Evolutionary conservation across 2,888 invertebrate genomes (phyloP), one percentile per base, ranked within the genome.

Genomic region (Dolomedes plantarius): DNA sequence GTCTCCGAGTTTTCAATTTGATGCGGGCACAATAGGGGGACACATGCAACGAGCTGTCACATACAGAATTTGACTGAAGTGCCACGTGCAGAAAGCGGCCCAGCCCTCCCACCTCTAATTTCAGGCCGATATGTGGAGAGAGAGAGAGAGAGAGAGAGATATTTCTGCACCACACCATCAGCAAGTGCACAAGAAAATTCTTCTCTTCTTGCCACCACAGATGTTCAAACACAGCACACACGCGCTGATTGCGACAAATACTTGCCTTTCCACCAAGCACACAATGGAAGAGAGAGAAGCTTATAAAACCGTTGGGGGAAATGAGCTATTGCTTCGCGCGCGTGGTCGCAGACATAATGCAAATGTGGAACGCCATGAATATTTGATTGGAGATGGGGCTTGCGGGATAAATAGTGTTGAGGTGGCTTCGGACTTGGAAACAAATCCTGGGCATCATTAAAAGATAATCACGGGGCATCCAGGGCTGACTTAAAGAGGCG

Each of bases 21-120:
- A 83, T 76, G 76, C 69, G 31, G 36, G 62, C 69, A 83, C 82
- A 83, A 83, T 83, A 62, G 82, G 71, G 62, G 39, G 41, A 76
- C 82, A 75, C 64, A 69, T 69, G 81, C 74, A 31, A 27, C 13
- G 31, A 29, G 27, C 82, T 76, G 82, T 83, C 82, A 83, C 76
- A 72, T 67, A 46, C 82, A 83, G 76, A 83, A 46, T 68, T 71
- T 76, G 80, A 80, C 67, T 64, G 73, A 74, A 72, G 46, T 72
- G 79, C 79, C 80, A 80, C 80, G 80, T 74, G 80, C 72, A 79
- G 65, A n/a, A n/a, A 5, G 5, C 23, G 23, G 32, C 16, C 67
- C 19, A 5, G 13, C 50, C 67, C 73, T 67, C 50, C 56, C 39
- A 28, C 77, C 32, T 32, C 27, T 67, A 67, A 56, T 56, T 56